phyloP scores from a whole-genome alignment of 1,140 invertebrate genomes.

The Zelostemma sp. region DNA sequence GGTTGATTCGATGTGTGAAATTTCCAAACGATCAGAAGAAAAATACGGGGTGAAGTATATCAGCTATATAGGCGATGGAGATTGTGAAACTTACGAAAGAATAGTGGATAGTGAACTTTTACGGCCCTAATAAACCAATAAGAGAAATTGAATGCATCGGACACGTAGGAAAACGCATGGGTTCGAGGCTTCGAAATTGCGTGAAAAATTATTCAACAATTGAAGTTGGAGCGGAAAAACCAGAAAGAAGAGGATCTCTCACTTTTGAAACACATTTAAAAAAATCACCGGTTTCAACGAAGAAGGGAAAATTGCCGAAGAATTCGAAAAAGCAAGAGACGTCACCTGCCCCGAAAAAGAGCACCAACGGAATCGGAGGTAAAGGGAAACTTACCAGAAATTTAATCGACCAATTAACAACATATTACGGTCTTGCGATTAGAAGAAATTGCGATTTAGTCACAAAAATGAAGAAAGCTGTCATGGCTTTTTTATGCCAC shows the following conservation, averaged over 20 bases:
- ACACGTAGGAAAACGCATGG: not conserved
- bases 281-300: no score
- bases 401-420: not conserved
- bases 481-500: no score
- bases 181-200: not conserved
- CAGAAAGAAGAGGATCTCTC: no score
- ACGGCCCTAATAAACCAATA: constrained; percentile 1
- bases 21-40: not conserved
- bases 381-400: not conserved
- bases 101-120: not conserved
- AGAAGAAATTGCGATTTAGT: not conserved
- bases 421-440: no score
- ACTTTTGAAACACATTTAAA: no score
- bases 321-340: no score
- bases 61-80: not conserved
- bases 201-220: no score
- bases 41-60: not conserved
- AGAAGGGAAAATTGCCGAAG: no score
- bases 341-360: not conserved
- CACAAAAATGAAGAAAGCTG: not conserved
- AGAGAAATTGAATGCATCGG: not conserved
- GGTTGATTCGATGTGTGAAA: not conserved
- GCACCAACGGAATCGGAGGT: not conserved
- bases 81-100: not conserved
- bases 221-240: no score